Evolutionary conservation across 2,888 invertebrate species (phyloP).

Genomic region (Sisyra terminalis): DNA sequence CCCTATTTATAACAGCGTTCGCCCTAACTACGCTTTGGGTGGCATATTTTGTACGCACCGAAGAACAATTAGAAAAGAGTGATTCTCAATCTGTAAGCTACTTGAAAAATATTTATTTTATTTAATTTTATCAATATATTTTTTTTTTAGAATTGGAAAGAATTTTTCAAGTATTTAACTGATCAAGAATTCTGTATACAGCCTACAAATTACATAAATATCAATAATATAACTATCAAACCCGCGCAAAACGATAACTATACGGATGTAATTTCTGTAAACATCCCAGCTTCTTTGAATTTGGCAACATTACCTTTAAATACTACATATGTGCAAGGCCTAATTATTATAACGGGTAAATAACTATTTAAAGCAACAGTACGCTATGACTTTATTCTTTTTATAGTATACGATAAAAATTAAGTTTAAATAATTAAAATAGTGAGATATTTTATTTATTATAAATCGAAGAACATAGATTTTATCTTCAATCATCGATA

Average conservation of each 20-base stretch:
- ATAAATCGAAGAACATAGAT: too few relatives aligned
- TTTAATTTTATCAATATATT: neutral
- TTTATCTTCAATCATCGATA: too few relatives aligned
- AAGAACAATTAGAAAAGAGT: constrained; percentile 3
- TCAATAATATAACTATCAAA: neutral
- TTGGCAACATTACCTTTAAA: neutral
- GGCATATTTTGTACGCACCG: constrained; percentile 5
- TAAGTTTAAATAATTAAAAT: too few relatives aligned
- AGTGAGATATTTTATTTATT: too few relatives aligned
- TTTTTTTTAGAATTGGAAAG: constrained; percentile 1
- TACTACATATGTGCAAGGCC: constrained; percentile 1
- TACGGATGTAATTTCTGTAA: neutral
- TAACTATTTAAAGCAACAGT: too few relatives aligned
- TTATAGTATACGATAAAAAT: too few relatives aligned
- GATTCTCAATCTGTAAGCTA: constrained; percentile 3
- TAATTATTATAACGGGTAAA: neutral
- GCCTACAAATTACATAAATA: neutral
- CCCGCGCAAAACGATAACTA: neutral
- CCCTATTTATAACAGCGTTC: constrained; percentile 6
- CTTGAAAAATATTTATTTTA: neutral
- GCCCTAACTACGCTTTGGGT: constrained; percentile 6
- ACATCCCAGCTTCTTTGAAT: constrained; percentile 1
- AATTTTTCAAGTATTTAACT: constrained; percentile 1
- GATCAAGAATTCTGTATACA: constrained; percentile 3
- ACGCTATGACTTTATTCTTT: too few relatives aligned